Evolutionary conservation across 2,888 invertebrate species (phyloP).

Genomic region (Dascillus cervinus): DNA sequence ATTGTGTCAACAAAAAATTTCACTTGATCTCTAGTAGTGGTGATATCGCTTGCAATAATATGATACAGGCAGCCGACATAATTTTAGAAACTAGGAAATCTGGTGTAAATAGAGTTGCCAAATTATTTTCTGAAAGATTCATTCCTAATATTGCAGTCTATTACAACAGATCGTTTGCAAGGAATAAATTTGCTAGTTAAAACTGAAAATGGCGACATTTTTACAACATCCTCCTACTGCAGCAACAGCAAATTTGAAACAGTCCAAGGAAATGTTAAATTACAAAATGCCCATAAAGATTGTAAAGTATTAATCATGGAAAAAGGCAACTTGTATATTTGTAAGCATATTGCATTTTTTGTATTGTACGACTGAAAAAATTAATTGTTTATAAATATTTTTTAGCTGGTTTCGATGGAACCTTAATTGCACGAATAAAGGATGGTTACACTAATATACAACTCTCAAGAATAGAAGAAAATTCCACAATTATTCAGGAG

Average conservation of each 20-base stretch:
- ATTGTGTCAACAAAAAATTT: constrained; percentile 17
- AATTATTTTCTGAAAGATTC: not conserved
- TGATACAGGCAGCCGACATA: constrained; percentile 30
- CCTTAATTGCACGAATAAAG: constrained; percentile 27
- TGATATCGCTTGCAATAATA: constrained; percentile 28
- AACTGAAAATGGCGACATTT: constrained; percentile 28
- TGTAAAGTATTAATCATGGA: constrained; percentile 24
- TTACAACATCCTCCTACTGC: constrained; percentile 32
- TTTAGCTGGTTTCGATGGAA: constrained; percentile 39
- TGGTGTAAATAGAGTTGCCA: constrained; percentile 25
- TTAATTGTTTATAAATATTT: constrained; percentile 3
- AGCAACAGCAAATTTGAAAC: constrained; percentile 26
- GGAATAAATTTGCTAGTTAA: constrained; percentile 23
- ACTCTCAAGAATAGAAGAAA: constrained; percentile 30
- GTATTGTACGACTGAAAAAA: no score
- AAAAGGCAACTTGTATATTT: constrained; percentile 28
- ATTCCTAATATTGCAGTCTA: constrained; percentile 24
- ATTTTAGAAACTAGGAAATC: constrained; percentile 12
- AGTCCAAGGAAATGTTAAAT: constrained; percentile 28
- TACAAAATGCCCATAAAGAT: constrained; percentile 32
- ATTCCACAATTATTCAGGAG: constrained; percentile 31
- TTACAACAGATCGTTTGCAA: constrained; percentile 30
- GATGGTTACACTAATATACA: constrained; percentile 34
- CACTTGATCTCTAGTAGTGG: constrained; percentile 16
- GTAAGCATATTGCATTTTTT: constrained; percentile 18